Conservation (phyloP, 2,888 invertebrate genomes). For the Linnaemya tessellans region DNA sequence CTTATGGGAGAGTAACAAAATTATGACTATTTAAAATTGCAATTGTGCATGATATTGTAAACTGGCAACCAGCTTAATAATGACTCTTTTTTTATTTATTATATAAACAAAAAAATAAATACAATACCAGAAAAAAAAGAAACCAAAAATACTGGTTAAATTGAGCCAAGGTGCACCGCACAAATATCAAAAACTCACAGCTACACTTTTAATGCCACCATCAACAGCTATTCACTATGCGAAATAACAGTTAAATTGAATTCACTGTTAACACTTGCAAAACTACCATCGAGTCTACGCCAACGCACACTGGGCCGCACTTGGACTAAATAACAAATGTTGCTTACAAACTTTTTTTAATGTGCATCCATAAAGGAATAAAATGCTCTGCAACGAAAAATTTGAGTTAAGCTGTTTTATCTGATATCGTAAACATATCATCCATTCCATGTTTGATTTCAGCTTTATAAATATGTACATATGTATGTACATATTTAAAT, state of each 20-base stretch:
- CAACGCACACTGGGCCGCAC: slow-evolving; percentile 17
- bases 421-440: too few species aligned
- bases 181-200: slow-evolving; percentile 2
- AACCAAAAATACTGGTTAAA: slow-evolving; percentile 55
- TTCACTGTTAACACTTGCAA: slow-evolving; percentile 25
- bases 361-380: too few species aligned
- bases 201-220: slow-evolving; percentile 6
- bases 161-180: slow-evolving; percentile 67
- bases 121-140: slow-evolving; percentile 2
- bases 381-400: too few species aligned
- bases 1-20: slow-evolving; percentile 52
- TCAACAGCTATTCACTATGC: slow-evolving; percentile 25
- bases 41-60: slow-evolving; percentile 58
- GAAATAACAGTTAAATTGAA: slow-evolving; percentile 47
- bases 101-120: slow-evolving; percentile 30
- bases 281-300: background rate
- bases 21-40: slow-evolving; percentile 57
- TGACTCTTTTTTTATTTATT: slow-evolving; percentile 63
- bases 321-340: too few species aligned
- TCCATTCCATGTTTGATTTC: too few species aligned
- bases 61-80: slow-evolving; percentile 30
- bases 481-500: too few species aligned
- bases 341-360: too few species aligned
- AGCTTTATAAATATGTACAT: too few species aligned
- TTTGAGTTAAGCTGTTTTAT: too few species aligned